These are phyloP conservation scores for Drosophila bipectinata DNA, from an alignment of 1,140 invertebrate genomes.

Conservation along the genomic window DNA sequence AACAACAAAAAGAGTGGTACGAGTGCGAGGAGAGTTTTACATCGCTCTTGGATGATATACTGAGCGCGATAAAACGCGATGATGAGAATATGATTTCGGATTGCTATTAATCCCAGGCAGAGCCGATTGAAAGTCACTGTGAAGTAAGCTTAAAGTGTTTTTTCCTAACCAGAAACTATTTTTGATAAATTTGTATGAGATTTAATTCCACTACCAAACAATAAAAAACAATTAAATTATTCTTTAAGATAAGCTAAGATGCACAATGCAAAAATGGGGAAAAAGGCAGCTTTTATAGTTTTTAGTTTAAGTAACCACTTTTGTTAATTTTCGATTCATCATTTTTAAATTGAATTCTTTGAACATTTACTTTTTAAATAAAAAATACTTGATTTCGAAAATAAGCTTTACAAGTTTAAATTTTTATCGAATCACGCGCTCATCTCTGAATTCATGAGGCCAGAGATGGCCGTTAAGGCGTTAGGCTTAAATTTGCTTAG, in stretches of 20 bases:
- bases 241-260: background rate
- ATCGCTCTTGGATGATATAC: constrained; percentile 88
- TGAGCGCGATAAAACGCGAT: constrained; percentile 85
- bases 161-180: constrained; percentile 31
- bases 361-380: too few relatives aligned
- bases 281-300: background rate
- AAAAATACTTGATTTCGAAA: too few relatives aligned
- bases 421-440: background rate
- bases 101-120: constrained; percentile 86
- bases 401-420: too few relatives aligned
- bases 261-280: background rate
- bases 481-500: background rate
- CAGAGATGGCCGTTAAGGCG: background rate
- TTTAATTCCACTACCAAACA: constrained; percentile 19
- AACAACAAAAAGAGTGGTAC: constrained; percentile 86
- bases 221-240: constrained; percentile 9
- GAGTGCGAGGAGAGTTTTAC: constrained; percentile 86
- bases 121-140: constrained; percentile 18
- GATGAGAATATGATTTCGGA: constrained; percentile 86
- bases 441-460: background rate
- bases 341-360: too few relatives aligned
- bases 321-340: too few relatives aligned
- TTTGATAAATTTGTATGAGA: constrained; percentile 43
- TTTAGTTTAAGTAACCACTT: background rate
- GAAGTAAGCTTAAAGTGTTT: constrained; percentile 35